These are phyloP conservation scores for Balaeniceps rex DNA, from an alignment of 2,113 vertebrate genomes.

Conservation along the genomic window DNA sequence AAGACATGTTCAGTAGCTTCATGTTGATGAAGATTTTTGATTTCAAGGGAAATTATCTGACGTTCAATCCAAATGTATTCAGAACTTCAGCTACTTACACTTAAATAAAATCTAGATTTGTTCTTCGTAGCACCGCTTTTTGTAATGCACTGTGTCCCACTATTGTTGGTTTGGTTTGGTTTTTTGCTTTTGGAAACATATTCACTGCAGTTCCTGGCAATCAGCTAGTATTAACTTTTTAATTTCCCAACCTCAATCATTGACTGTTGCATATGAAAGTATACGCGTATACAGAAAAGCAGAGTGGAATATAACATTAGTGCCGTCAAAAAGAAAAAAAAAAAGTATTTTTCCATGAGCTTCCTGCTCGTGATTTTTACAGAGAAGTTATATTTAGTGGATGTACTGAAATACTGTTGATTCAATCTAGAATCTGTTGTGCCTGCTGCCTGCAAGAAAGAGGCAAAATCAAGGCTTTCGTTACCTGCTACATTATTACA, in stretches of 20 bases:
- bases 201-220: neutral
- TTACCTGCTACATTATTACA: neutral
- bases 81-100: neutral
- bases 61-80: neutral
- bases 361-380: neutral
- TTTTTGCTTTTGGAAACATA: neutral
- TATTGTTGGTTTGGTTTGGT: neutral
- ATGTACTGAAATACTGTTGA: neutral
- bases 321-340: neutral
- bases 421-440: neutral
- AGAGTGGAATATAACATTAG: neutral
- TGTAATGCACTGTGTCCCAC: neutral
- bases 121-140: neutral
- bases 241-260: neutral
- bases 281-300: neutral
- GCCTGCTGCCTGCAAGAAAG: neutral
- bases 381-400: neutral
- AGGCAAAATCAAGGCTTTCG: neutral
- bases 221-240: neutral
- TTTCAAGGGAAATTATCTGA: neutral
- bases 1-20: neutral
- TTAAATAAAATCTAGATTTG: neutral
- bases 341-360: neutral
- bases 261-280: neutral
- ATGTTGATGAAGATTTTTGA: neutral